A percentile compares a stretch with the other conserved stretches of the same genome.
phyloP scores from a whole-genome alignment of 2,888 invertebrate genomes.

The Ditylenchus weischeri region DNA sequence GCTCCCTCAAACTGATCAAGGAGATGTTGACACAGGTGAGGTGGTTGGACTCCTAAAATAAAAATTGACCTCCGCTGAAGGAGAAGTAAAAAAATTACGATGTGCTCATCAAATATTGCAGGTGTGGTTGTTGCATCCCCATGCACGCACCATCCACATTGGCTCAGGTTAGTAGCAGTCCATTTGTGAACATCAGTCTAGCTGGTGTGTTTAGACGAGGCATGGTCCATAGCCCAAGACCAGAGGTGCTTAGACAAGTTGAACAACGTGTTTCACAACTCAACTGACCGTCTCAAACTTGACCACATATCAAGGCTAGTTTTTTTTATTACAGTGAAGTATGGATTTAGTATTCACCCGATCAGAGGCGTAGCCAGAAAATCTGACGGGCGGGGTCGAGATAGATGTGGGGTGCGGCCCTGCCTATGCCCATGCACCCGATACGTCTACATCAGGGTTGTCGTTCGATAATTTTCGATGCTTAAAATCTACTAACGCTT shows the following conservation, averaged over 20 bases:
- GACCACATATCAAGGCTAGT: slow-evolving; percentile 64
- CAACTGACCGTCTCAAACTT: slow-evolving; percentile 65
- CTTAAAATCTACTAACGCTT: too few species aligned
- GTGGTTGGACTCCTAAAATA: background rate
- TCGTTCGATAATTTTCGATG: too few species aligned
- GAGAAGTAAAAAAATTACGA: too few species aligned
- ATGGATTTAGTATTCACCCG: too few species aligned
- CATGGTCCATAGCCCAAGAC: slow-evolving; percentile 66
- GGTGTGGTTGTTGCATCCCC: slow-evolving; percentile 55
- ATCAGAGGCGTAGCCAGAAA: too few species aligned
- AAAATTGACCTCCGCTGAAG: background rate
- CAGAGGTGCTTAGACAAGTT: slow-evolving; percentile 57
- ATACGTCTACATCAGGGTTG: too few species aligned
- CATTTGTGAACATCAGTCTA: too few species aligned
- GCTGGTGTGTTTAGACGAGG: slow-evolving; percentile 68
- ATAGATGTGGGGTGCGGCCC: too few species aligned
- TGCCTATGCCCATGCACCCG: too few species aligned
- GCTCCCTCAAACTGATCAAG: slow-evolving; percentile 66
- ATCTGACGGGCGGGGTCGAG: too few species aligned
- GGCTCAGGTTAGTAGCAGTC: slow-evolving; percentile 63
- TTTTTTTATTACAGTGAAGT: background rate
- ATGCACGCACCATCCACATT: slow-evolving; percentile 66
- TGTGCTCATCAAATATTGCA: slow-evolving; percentile 5
- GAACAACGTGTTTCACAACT: slow-evolving; percentile 43
- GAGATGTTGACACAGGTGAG: slow-evolving; percentile 73